Base-by-base conservation (phyloP, 2,888 invertebrate species). In the Melolontha melolontha region DNA sequence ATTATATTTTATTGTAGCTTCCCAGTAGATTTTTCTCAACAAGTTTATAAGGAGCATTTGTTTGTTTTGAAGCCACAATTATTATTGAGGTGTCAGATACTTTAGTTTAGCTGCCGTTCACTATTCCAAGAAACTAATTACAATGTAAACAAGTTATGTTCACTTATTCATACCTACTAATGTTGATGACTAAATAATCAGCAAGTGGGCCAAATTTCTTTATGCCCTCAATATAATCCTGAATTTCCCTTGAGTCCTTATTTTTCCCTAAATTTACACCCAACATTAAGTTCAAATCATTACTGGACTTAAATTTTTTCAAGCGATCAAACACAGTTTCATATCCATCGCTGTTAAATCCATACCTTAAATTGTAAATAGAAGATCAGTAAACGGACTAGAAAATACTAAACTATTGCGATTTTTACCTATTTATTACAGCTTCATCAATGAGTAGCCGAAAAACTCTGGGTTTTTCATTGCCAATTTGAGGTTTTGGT, bases 231-330 rank as follows among this genome's bases (percentile, higher is more conserved):
- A 91, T 87, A 81, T 97, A 98, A 84, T 98, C 98, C 8, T 86
- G 83, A 10, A 88, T 85, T 0, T 94, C 88, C 83, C 94, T 89
- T 0, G 96, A 93, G 0, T 85, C 84, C 84, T 97, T 98, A 83
- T 99, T 99, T 84, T 96, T 97, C 0, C 99, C 99, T 68, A 99
- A 87, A 86, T 99, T 99, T 0, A 99, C 90, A 5, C 98, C 99
- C 64, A 98, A 78, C 16, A 82, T 64, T 5, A 96, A 83, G 66
- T 86, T 82, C 64, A 87, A 87, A 22, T 87, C 78, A 1, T 85
- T 75, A 22, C 85, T 80, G 52, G 85, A 83, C 73, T 87, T 87
- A n/a, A 91, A 76, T 27, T 79, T 77, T 67, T 85, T 81, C 11
- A 97, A 79, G 74, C 94, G 89, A 57, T 89, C 79, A 70, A 87